phyloP scores from a whole-genome alignment of 2,888 invertebrate genomes.

The Chaetogeoica ovagalla region DNA sequence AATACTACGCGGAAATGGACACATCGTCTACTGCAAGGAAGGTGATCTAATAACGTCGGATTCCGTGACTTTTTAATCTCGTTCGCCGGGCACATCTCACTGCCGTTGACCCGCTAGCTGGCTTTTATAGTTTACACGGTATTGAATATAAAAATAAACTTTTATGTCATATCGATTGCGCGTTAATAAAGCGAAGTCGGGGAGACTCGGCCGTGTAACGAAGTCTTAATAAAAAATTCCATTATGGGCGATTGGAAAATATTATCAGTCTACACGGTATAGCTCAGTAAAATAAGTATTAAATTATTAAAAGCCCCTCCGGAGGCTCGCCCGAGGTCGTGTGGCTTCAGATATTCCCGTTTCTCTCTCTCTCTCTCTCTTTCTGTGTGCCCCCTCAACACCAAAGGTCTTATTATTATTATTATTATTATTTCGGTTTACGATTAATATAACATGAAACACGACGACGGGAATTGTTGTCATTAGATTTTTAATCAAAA shows the following conservation, averaged over 20 bases:
- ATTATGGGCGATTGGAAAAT: constrained; percentile 49
- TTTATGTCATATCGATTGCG: constrained; percentile 37
- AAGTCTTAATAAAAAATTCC: constrained; percentile 48
- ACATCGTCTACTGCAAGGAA: neutral
- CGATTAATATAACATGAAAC: constrained; percentile 7
- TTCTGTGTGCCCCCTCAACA: neutral
- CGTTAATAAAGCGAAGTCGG: constrained; percentile 39
- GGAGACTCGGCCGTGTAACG: neutral
- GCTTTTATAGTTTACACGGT: constrained; percentile 23
- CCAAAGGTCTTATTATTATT: constrained; percentile 28
- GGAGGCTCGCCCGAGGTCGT: constrained; percentile 1
- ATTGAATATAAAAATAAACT: constrained; percentile 43
- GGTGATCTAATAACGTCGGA: neutral
- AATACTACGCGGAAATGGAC: too few species aligned
- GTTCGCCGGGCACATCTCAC: neutral
- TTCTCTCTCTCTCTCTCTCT: too few species aligned
- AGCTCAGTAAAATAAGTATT: constrained; percentile 35
- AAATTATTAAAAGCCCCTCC: constrained; percentile 43
- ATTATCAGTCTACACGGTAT: constrained; percentile 17
- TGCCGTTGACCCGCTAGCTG: neutral
- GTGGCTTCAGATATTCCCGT: constrained; percentile 18
- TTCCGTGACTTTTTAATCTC: constrained; percentile 31
- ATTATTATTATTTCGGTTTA: constrained; percentile 44
- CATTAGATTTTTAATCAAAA: constrained; percentile 34
- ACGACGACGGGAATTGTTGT: constrained; percentile 19